phyloP scores from a whole-genome alignment of 2,888 invertebrate species.

The Auanema sp. region DNA sequence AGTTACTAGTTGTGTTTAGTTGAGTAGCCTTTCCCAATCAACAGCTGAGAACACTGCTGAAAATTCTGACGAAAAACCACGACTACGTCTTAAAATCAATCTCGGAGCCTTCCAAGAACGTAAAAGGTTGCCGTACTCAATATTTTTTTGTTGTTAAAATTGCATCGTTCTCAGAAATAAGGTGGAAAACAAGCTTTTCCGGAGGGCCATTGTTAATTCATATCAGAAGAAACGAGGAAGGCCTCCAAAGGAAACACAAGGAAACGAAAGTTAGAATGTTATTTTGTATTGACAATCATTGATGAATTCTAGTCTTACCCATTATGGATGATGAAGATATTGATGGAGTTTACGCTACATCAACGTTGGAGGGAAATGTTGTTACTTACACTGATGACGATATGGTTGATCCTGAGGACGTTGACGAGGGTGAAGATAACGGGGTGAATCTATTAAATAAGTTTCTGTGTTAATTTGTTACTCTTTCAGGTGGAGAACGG shows the following conservation, averaged over 20 bases:
- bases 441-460: slow-evolving; percentile 4
- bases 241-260: slow-evolving; percentile 20
- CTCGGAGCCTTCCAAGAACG: slow-evolving; percentile 12
- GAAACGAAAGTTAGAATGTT: slow-evolving; percentile 33
- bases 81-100: slow-evolving; percentile 27
- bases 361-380: slow-evolving; percentile 17
- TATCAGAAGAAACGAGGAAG: slow-evolving; percentile 15
- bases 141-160: background rate
- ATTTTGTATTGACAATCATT: slow-evolving; percentile 1
- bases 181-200: slow-evolving; percentile 13
- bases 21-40: background rate
- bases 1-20: no score
- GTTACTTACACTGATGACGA: slow-evolving; percentile 38
- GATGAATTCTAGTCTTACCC: slow-evolving; percentile 27
- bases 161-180: background rate
- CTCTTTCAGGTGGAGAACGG: background rate
- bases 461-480: background rate
- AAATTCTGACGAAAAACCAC: slow-evolving; percentile 18
- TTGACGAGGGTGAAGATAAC: slow-evolving; percentile 37
- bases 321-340: slow-evolving; percentile 44
- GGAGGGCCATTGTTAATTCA: slow-evolving; percentile 2
- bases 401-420: slow-evolving; percentile 35
- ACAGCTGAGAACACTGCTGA: slow-evolving; percentile 7
- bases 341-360: slow-evolving; percentile 43
- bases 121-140: background rate